These are phyloP conservation scores for Drosophila seguyi DNA, from an alignment of 1,140 invertebrate species.

Conservation along the genomic window DNA sequence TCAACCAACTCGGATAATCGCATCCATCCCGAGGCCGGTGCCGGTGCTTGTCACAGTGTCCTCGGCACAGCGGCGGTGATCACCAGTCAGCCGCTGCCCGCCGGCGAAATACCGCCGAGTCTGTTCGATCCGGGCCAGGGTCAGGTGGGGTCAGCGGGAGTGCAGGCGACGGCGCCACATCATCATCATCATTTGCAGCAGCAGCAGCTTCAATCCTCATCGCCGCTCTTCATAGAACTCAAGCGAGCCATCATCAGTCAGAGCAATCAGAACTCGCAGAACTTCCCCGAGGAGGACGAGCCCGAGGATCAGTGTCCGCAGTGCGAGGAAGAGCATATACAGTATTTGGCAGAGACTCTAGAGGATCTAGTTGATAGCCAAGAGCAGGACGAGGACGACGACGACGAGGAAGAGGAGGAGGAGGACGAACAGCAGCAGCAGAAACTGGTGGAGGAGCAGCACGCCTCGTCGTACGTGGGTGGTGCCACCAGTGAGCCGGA, in stretches of 20 bases:
- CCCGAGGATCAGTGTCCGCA: constrained; percentile 51
- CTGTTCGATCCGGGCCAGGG: constrained; percentile 52
- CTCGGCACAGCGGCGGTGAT: constrained; percentile 61
- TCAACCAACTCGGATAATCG: constrained; percentile 79
- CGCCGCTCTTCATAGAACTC: constrained; percentile 67
- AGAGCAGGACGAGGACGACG: constrained; percentile 31
- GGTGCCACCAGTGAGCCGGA: constrained; percentile 70
- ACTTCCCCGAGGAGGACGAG: constrained; percentile 8
- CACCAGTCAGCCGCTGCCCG: constrained; percentile 71
- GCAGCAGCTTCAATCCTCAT: constrained; percentile 39
- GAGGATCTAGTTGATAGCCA: constrained; percentile 35
- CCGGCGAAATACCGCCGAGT: constrained; percentile 40
- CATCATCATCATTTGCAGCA: background rate
- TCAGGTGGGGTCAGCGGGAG: constrained; percentile 36
- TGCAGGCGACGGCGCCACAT: constrained; percentile 6
- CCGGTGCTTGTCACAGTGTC: constrained; percentile 39
- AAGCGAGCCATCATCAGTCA: constrained; percentile 76
- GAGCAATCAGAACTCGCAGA: constrained; percentile 2
- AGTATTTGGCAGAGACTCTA: constrained; percentile 20
- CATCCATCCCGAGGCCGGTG: constrained; percentile 71
- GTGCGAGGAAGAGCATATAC: constrained; percentile 40
- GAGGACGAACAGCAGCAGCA: background rate
- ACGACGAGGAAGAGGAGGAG: constrained; percentile 19
- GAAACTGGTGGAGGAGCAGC: constrained; percentile 3
- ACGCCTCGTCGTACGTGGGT: constrained; percentile 22